These are phyloP conservation scores for Chloromyia formosa DNA, from an alignment of 2,888 invertebrate species.

Conservation along the genomic window DNA sequence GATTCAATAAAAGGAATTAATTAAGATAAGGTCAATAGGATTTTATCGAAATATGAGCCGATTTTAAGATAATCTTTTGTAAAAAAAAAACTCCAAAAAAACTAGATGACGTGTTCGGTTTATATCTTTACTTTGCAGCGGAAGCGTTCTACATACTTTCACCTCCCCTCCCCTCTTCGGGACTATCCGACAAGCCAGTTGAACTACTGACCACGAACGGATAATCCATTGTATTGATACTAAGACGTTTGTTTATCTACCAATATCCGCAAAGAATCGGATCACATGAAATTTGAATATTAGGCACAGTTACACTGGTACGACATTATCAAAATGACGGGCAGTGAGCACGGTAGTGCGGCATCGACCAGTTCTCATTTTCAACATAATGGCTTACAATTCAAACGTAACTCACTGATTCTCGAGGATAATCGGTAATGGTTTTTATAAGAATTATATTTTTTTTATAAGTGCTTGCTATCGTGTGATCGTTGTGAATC, in stretches of 20 bases:
- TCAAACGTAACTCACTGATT: slow-evolving; percentile 21
- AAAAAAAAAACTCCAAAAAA: too few relatives aligned
- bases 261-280: slow-evolving; percentile 16
- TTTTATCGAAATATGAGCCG: neutral
- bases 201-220: too few relatives aligned
- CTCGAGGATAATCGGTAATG: neutral
- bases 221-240: too few relatives aligned
- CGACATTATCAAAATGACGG: slow-evolving; percentile 41
- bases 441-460: too few relatives aligned
- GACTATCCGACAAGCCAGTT: too few relatives aligned
- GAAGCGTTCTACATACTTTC: neutral
- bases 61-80: slow-evolving; percentile 12
- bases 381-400: slow-evolving; percentile 9
- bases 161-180: too few relatives aligned
- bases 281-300: slow-evolving; percentile 24
- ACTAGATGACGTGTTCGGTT: too few relatives aligned
- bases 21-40: slow-evolving; percentile 22
- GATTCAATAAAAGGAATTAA: slow-evolving; percentile 28
- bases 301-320: neutral
- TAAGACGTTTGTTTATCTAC: slow-evolving; percentile 6
- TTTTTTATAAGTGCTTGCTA: too few relatives aligned
- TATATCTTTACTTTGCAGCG: too few relatives aligned
- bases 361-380: slow-evolving; percentile 15
- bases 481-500: too few relatives aligned
- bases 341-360: slow-evolving; percentile 43